Evolutionary conservation across 2,888 invertebrate genomes (phyloP), one percentile per base, ranked within the genome.

Genomic region (Portevinia maculata): DNA sequence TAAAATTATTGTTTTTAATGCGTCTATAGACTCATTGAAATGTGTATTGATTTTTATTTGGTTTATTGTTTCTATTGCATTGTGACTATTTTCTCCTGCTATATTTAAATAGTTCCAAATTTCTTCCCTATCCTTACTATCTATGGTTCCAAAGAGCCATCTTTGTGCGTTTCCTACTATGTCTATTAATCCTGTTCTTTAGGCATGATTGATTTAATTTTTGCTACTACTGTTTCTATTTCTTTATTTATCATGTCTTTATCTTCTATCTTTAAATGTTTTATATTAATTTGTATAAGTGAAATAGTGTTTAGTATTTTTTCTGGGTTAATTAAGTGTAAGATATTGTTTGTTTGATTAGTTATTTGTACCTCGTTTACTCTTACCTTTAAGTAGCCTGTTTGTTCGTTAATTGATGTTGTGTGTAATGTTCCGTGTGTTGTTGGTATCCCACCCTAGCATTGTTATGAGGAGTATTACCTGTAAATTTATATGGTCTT

Each of bases 21-120:
- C 39, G 41, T 67, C 44, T 73, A 83, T 84, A 9, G 76, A 59
- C 46, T 79, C 60, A 52, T 73, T 78, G 34, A 76, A 84, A 32
- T 74, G 64, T 17, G 50, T 65, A 30, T 84, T 84, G 5, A 84
- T 75, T 65, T 46, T 60, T 13, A 79, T 78, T 53, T 79, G 8
- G 50, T 84, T 84, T 13, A 73, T 41, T 48, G 55, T 41, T n/a
- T 41, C 28, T 41, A 84, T 84, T 37, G 73, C 41, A 32, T 84
- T 83, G 17, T 71, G 84, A 64, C 44, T 69, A 62, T 78, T 84
- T 65, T 78, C n/a, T 62, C 50, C 41, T 44, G 28, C 19, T 11
- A 65, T 65, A 19, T 70, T 21, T 65, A 75, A 76, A 59, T 76
- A 32, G 32, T 69, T 57, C 55, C 37, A 53, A 41, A 75, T 64